Evolutionary conservation across 2,888 invertebrate genomes (phyloP).

Genomic region (Cyclophora albipunctata): DNA sequence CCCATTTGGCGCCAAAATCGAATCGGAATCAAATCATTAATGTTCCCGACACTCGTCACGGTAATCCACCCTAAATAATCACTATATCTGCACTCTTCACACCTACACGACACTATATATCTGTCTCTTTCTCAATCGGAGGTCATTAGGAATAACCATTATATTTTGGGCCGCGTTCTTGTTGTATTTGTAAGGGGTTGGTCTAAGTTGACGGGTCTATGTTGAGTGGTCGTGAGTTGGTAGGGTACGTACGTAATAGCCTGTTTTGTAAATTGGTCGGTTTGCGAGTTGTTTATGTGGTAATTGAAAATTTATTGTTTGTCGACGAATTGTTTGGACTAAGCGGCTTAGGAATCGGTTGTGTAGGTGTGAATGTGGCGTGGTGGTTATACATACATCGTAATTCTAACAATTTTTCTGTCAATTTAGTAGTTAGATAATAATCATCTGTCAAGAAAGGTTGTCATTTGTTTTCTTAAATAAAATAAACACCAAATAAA

Average conservation of each 20-base stretch:
- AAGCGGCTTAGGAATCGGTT: too few relatives aligned
- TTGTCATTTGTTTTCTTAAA: too few relatives aligned
- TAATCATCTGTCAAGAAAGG: too few relatives aligned
- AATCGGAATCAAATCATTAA: conserved; percentile 36
- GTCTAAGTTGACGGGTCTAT: conserved; percentile 6
- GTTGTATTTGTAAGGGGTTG: neutral
- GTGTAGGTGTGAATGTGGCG: neutral
- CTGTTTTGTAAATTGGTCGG: conserved; percentile 18
- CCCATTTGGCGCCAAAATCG: conserved; percentile 35
- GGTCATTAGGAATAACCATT: conserved; percentile 30
- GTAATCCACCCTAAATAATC: conserved; percentile 45
- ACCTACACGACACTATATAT: conserved; percentile 8
- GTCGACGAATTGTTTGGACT: conserved; percentile 7
- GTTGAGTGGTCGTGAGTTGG: conserved; percentile 8
- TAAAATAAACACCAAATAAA: too few relatives aligned
- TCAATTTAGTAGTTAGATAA: too few relatives aligned
- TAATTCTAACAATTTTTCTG: too few relatives aligned
- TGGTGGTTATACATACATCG: too few relatives aligned
- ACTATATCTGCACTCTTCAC: conserved; percentile 23
- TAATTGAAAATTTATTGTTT: conserved; percentile 28
- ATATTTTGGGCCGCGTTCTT: conserved; percentile 4
- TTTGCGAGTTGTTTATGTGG: conserved; percentile 17
- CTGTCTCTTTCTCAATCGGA: conserved; percentile 44
- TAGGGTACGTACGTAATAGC: conserved; percentile 15
- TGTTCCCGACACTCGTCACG: conserved; percentile 43